Percentiles rank a stretch among this genome's conserved stretches.
These are phyloP conservation scores for Diplazon laetatorius DNA, from an alignment of 2,888 invertebrate genomes.

Conservation along the genomic window DNA sequence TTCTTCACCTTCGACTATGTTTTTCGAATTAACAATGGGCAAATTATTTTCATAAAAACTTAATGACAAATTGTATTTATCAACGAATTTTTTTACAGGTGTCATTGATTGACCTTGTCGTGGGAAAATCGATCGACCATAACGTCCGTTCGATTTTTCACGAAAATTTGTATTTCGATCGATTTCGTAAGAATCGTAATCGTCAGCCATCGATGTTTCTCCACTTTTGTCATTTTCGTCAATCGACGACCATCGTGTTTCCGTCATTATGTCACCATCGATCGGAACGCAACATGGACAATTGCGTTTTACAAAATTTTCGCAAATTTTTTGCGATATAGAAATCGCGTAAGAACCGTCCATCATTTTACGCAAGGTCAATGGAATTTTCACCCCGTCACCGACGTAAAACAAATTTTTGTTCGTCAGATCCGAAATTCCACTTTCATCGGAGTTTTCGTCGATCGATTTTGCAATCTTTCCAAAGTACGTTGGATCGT, in stretches of 20 bases:
- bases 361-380: conserved; percentile 71
- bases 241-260: background rate
- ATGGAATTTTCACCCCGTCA: conserved; percentile 75
- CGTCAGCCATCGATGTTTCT: conserved; percentile 34
- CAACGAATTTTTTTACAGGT: conserved; percentile 70
- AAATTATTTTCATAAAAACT: conserved; percentile 50
- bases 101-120: conserved; percentile 52
- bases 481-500: conserved; percentile 57
- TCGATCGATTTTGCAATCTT: conserved; percentile 40
- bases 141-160: conserved; percentile 36
- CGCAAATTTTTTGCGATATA: conserved; percentile 74
- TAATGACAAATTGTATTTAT: conserved; percentile 71
- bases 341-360: conserved; percentile 76
- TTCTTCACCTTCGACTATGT: background rate
- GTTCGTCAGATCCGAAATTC: conserved; percentile 60
- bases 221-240: conserved; percentile 18
- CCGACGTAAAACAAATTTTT: conserved; percentile 75
- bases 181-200: conserved; percentile 28
- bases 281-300: conserved; percentile 75
- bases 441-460: conserved; percentile 5
- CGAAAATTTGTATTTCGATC: background rate
- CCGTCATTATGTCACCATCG: conserved; percentile 61
- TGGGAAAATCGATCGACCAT: conserved; percentile 20
- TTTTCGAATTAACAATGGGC: conserved; percentile 14
- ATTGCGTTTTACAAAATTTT: conserved; percentile 68